Base-by-base conservation (phyloP, 2,888 invertebrate species). In the Stictocephala bisonia region DNA sequence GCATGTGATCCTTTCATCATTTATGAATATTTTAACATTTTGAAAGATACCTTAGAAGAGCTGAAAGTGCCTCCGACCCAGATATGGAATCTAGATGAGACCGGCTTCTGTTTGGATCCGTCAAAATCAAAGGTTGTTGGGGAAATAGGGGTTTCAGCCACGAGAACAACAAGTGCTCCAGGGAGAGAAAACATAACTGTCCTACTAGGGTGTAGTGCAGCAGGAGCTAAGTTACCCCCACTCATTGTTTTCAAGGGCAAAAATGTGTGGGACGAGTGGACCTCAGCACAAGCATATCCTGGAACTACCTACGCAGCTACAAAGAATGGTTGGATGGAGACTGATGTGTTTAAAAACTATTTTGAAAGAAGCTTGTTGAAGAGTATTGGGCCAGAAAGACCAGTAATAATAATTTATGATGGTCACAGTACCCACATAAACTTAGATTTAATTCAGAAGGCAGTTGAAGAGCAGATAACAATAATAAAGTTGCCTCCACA, bases 191-290 rank as follows among this genome's bases (percentile, higher is more conserved):
- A 56, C 31, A 56, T 50, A 44, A 44, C 72, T 15, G 72, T 72
- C 3, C 26, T 72, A 11, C 18, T 72, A 1, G 15, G 20, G 11
- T 26, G 26, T 4, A 67, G 22, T 67, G 50, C 73, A 13, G 22
- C 69, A 73, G 81, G 81, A 53, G 77, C 79, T 1, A 83, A 82
- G 76, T 77, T 76, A 13, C 80, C 80, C 29, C 82, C 82, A n/a
- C 73, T 83, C 22, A 81, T 83, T 41, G 80, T 82, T 50, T 81
- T 79, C 75, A 81, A 81, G 66, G 79, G 81, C n/a, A 82, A 81
- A 76, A 78, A 81, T 78, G 74, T 81, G 13, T 83, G 83, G 81
- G 80, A 82, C 75, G 75, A 80, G 67, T 83, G 81, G 82, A 75
- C 79, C 56, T 80, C 81, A 18, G 72, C 75, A 53, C 74, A 75